Percentiles rank a stretch among this genome's conserved stretches.
Evolutionary conservation across 2,888 invertebrate genomes (phyloP).

Genomic region (Parnassius apollo): DNA sequence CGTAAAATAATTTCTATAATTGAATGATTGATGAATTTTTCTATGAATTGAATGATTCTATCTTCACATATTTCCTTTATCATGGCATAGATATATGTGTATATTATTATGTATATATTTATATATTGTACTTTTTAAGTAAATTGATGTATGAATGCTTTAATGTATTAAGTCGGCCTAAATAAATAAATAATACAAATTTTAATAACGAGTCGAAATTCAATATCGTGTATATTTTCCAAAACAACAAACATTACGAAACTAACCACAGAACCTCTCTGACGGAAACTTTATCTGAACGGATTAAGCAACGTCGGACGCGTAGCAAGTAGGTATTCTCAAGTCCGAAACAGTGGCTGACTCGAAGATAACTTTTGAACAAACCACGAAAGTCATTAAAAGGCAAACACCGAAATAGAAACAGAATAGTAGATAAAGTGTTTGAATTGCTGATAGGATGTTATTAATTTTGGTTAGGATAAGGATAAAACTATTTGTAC

Average conservation of each 20-base stretch:
- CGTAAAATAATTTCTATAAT: too few species aligned
- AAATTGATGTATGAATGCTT: background rate
- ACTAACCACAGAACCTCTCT: slow-evolving; percentile 5
- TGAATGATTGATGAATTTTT: too few species aligned
- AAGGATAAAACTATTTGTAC: too few species aligned
- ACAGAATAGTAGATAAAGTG: background rate
- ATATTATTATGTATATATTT: too few species aligned
- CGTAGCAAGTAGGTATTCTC: background rate
- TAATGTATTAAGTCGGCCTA: background rate
- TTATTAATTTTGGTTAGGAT: background rate
- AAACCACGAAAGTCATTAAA: slow-evolving; percentile 11
- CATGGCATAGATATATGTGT: too few species aligned
- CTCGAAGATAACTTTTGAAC: slow-evolving; percentile 18
- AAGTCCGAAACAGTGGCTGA: slow-evolving; percentile 6
- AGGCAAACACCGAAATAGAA: slow-evolving; percentile 2
- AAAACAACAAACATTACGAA: background rate
- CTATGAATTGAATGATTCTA: too few species aligned
- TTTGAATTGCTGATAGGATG: background rate
- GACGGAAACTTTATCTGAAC: slow-evolving; percentile 11
- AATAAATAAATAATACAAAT: background rate
- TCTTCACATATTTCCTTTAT: too few species aligned
- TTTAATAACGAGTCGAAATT: background rate
- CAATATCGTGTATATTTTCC: background rate
- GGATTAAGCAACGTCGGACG: slow-evolving; percentile 8
- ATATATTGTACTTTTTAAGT: background rate